A percentile compares a stretch with the other conserved stretches of the same genome.
Evolutionary conservation across 2,113 vertebrate genomes (phyloP).

Genomic region (Amblyornis subalaris): DNA sequence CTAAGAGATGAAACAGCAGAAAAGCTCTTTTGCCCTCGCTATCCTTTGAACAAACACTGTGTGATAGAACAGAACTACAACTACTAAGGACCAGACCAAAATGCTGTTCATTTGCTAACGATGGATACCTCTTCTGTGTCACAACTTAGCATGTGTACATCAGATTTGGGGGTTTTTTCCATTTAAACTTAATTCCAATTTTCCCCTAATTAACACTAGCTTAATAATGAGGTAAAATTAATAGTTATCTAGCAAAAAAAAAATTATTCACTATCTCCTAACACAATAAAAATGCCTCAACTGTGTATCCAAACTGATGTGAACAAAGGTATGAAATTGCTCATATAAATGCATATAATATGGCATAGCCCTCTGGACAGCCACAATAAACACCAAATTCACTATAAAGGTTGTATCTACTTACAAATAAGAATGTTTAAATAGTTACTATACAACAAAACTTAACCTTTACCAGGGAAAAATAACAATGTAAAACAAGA

Average conservation of each 20-base stretch:
- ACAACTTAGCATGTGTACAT: neutral
- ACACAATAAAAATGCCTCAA: neutral
- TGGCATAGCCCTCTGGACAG: neutral
- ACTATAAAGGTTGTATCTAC: neutral
- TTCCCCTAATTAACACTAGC: neutral
- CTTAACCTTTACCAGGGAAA: neutral
- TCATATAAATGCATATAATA: neutral
- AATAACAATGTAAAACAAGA: conserved; percentile 46
- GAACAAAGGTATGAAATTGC: neutral
- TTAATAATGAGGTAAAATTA: neutral
- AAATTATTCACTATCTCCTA: neutral
- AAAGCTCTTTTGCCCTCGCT: neutral
- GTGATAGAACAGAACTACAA: neutral
- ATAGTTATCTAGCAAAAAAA: neutral
- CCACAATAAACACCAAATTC: neutral
- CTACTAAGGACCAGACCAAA: neutral
- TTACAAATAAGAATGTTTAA: neutral
- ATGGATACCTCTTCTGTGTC: neutral
- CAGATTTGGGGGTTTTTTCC: neutral
- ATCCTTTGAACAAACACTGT: neutral
- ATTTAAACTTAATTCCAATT: neutral
- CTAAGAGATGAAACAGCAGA: conserved; percentile 9
- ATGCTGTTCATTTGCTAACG: neutral
- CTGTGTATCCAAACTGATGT: neutral
- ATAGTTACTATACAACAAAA: conserved; percentile 6